Percentiles rank a stretch among this genome's conserved stretches.
These are phyloP conservation scores for Coptodon rendalli DNA, from an alignment of 2,113 vertebrate species.

Conservation along the genomic window DNA sequence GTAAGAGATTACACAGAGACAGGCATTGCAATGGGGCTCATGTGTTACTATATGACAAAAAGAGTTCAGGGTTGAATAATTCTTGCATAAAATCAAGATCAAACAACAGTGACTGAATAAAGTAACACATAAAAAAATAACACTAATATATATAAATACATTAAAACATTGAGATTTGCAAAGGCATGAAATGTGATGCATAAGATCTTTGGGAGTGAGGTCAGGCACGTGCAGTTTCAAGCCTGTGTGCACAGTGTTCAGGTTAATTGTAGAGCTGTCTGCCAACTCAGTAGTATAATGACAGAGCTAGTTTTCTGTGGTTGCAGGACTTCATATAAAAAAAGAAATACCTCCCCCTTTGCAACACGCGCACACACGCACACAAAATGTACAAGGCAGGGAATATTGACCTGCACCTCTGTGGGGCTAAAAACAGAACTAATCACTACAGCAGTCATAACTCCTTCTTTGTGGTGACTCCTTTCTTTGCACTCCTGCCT, in stretches of 20 bases:
- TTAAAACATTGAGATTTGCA: background rate
- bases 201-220: background rate
- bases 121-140: background rate
- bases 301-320: constrained; percentile 47
- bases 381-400: constrained; percentile 23
- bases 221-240: background rate
- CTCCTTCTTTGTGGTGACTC: constrained; percentile 54
- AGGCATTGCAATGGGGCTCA: background rate
- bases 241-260: constrained; percentile 12
- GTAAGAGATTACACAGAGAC: background rate
- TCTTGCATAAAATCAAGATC: background rate
- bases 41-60: background rate
- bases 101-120: background rate
- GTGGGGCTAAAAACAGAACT: constrained; percentile 70
- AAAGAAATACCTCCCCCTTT: constrained; percentile 12
- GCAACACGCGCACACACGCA: background rate
- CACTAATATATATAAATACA: background rate
- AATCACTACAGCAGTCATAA: constrained; percentile 62
- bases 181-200: background rate
- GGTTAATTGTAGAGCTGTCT: constrained; percentile 65
- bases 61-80: background rate
- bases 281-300: constrained; percentile 57
- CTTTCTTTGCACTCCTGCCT: constrained; percentile 19
- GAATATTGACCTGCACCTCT: constrained; percentile 67
- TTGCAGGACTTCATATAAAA: constrained; percentile 22